These are phyloP conservation scores for Dryobota labecula DNA, from an alignment of 2,888 invertebrate species.

Conservation along the genomic window DNA sequence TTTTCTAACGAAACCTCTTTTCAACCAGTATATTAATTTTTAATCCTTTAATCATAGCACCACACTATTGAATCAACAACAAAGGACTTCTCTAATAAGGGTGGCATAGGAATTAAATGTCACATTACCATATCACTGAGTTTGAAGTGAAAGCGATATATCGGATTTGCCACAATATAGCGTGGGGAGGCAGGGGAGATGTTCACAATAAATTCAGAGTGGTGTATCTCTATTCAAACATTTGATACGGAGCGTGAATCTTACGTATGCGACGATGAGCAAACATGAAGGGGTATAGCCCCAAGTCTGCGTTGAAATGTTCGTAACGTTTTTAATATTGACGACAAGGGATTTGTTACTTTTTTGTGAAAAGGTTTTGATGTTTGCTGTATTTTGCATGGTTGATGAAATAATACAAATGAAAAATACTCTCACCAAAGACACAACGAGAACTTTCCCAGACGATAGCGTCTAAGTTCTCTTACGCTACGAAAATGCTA, in stretches of 20 bases:
- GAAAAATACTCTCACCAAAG: not conserved
- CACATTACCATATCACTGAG: constrained; percentile 87
- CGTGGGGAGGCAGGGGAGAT: constrained; percentile 67
- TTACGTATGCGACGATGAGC: constrained; percentile 84
- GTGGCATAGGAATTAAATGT: constrained; percentile 87
- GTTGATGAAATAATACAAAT: not conserved
- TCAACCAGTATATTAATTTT: constrained; percentile 31
- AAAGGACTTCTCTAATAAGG: constrained; percentile 74
- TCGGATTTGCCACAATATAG: constrained; percentile 87
- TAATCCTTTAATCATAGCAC: constrained; percentile 49
- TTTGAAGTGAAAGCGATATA: constrained; percentile 87
- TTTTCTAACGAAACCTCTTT: not conserved
- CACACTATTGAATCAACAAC: constrained; percentile 62
- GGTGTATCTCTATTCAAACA: constrained; percentile 90
- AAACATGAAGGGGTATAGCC: constrained; percentile 78
- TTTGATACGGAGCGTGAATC: constrained; percentile 87
- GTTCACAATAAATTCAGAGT: constrained; percentile 88
- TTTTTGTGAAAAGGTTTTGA: constrained; percentile 1
- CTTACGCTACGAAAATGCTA: not conserved
- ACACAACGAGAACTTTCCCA: not conserved
- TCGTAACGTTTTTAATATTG: constrained; percentile 55
- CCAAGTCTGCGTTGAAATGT: constrained; percentile 61
- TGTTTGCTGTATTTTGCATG: constrained; percentile 14
- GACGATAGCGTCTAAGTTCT: too few species aligned
- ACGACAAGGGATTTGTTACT: constrained; percentile 4